Conservation (phyloP, 2,888 invertebrate species). For the Agrenia bidenticulata region DNA sequence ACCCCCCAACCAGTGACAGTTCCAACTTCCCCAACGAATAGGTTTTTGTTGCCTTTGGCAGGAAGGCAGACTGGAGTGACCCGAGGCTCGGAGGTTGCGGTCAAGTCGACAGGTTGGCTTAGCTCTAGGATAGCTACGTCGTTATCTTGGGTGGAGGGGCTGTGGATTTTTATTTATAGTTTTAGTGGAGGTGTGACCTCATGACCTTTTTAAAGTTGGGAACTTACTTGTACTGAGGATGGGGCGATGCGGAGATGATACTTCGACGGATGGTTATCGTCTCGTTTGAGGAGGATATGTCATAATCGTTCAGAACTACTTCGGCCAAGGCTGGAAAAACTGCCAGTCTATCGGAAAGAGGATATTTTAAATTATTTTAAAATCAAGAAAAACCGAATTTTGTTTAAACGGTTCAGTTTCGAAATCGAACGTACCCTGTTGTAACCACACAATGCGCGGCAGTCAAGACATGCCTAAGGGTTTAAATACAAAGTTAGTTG, state of each 20-base stretch:
- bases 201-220: too few species aligned
- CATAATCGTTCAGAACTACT: slow-evolving; percentile 46
- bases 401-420: too few species aligned
- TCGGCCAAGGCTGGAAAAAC: slow-evolving; percentile 41
- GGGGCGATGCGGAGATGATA: slow-evolving; percentile 35
- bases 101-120: slow-evolving; percentile 36
- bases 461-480: slow-evolving; percentile 21
- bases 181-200: too few species aligned
- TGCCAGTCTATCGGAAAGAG: slow-evolving; percentile 31
- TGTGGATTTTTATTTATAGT: too few species aligned
- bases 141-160: slow-evolving; percentile 40
- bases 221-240: slow-evolving; percentile 50
- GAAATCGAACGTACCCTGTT: slow-evolving; percentile 22
- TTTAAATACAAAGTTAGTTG: too few species aligned
- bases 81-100: slow-evolving; percentile 32
- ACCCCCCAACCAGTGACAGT: slow-evolving; percentile 46
- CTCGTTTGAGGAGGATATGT: slow-evolving; percentile 36
- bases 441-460: slow-evolving; percentile 41
- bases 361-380: slow-evolving; percentile 6
- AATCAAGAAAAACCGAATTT: too few species aligned
- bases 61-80: slow-evolving; percentile 49
- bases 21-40: slow-evolving; percentile 38
- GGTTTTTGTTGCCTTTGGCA: slow-evolving; percentile 13
- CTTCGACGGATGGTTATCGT: slow-evolving; percentile 35
- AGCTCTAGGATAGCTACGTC: slow-evolving; percentile 46